Evolutionary conservation across 1,140 invertebrate species (phyloP), one percentile per base, ranked within the genome.

Genomic region (Limonius californicus): DNA sequence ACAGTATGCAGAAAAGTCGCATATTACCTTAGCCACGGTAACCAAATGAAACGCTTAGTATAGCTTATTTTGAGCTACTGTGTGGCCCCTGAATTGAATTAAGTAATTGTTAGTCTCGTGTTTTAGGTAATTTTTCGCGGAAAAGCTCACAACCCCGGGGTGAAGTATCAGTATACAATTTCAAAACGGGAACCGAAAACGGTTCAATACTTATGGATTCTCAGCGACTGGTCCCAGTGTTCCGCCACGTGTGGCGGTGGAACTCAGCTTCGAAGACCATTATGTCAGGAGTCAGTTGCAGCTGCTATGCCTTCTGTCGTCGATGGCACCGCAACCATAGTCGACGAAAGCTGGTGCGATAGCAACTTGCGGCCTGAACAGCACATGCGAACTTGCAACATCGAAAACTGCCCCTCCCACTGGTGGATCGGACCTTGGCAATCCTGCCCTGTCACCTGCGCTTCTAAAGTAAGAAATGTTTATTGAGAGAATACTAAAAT

Each of bases 371-470:
- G 84, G 68, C 88, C 88, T 0, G 76, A 82, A 21, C 79, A 85
- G 27, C 79, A 81, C 62, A 80, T 81, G 30, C 76, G 85, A 12
- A 73, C 78, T 6, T 92, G 90, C 69, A 90, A 89, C 71, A 80
- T 77, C 27, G 85, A 89, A 64, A 81, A 84, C 0, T 92, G 89
- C 73, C 88, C 88, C 2, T 85, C 86, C 0, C 85, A 85, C 68
- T 91, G 89, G 89, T 90, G 88, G 88, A 78, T 85, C n/a, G 90
- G 90, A 1, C 87, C 87, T 0, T 94, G 91, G 91, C 88, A 91
- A 69, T 84, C 87, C 63, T 94, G 91, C 69, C 87, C 90, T 1
- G 82, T 87, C 0, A 89, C 85, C 1, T 93, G 90, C 70, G 85
- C 85, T 3, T 54, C 54, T 19, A 61, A 69, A 62, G 75, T 77